A percentile compares a stretch with the other conserved stretches of the same genome.
Evolutionary conservation across 2,797 vertebrate genomes (phyloP).

Genomic region (Hydrocynus forskahlii): DNA sequence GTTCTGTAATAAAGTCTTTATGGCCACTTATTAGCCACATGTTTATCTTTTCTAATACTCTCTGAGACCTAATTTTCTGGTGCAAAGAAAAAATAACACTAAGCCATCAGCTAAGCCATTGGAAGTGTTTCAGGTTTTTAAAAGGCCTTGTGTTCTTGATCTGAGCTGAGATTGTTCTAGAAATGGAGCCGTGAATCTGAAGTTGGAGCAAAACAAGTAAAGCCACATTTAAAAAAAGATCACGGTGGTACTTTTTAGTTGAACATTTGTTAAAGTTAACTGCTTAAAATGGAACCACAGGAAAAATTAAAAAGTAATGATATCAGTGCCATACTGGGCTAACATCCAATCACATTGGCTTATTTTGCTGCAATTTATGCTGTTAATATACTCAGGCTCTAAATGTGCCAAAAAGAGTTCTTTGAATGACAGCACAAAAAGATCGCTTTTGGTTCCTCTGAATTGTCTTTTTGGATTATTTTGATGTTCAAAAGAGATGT

Average conservation of each 20-base stretch:
- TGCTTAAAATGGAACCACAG: too few relatives aligned
- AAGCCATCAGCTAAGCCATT: conserved; percentile 25
- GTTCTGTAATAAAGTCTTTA: conserved; percentile 32
- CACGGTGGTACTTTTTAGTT: too few relatives aligned
- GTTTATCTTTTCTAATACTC: conserved; percentile 41
- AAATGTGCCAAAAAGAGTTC: too few relatives aligned
- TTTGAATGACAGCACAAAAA: too few relatives aligned
- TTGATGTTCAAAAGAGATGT: too few relatives aligned
- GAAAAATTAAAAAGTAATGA: too few relatives aligned
- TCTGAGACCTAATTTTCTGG: conserved; percentile 19
- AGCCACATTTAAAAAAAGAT: too few relatives aligned
- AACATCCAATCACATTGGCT: background rate
- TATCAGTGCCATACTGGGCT: background rate
- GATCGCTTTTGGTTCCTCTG: too few relatives aligned
- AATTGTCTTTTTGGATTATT: too few relatives aligned
- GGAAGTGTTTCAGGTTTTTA: background rate
- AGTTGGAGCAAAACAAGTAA: background rate
- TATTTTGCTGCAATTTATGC: background rate
- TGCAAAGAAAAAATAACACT: conserved; percentile 5
- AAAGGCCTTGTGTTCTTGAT: conserved; percentile 26
- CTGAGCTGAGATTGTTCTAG: background rate
- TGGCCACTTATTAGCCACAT: conserved; percentile 38
- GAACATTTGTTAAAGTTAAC: too few relatives aligned
- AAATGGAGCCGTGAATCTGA: conserved; percentile 7
- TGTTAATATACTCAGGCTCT: too few relatives aligned